Evolutionary conservation across 2,113 vertebrate species (phyloP).

Genomic region (Sylvia atricapilla): DNA sequence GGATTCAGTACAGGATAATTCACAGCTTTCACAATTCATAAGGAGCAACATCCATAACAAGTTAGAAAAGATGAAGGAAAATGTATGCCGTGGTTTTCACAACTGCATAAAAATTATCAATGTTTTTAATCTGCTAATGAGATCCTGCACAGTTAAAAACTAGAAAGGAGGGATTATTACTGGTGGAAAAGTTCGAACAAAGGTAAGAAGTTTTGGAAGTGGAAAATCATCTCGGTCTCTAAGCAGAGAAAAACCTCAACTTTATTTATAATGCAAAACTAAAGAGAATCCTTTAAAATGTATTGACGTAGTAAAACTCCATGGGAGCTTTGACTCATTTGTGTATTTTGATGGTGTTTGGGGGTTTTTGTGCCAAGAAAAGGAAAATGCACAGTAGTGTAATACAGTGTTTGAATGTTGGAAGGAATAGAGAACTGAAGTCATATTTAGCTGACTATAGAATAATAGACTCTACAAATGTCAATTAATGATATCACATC

Average conservation of each 20-base stretch:
- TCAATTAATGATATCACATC: not conserved
- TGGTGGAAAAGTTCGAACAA: not conserved
- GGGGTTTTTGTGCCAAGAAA: not conserved
- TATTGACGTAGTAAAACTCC: not conserved
- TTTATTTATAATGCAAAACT: not conserved
- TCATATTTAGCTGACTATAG: not conserved
- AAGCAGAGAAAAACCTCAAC: not conserved
- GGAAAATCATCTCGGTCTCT: not conserved
- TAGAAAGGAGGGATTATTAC: not conserved
- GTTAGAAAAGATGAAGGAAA: not conserved
- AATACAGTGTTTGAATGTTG: not conserved
- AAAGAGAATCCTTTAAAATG: not conserved
- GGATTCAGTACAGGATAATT: not conserved
- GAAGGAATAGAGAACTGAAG: not conserved
- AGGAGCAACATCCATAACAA: not conserved
- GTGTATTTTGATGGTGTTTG: not conserved
- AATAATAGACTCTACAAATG: not conserved
- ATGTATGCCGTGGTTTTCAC: not conserved
- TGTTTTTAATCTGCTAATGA: not conserved
- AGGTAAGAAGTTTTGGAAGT: not conserved
- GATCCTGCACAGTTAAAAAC: not conserved
- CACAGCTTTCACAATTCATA: not conserved
- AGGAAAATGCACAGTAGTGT: not conserved
- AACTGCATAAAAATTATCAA: not conserved
- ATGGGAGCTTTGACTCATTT: not conserved